These are phyloP conservation scores for Drosophila birchii DNA, from an alignment of 2,888 invertebrate species.

Conservation along the genomic window DNA sequence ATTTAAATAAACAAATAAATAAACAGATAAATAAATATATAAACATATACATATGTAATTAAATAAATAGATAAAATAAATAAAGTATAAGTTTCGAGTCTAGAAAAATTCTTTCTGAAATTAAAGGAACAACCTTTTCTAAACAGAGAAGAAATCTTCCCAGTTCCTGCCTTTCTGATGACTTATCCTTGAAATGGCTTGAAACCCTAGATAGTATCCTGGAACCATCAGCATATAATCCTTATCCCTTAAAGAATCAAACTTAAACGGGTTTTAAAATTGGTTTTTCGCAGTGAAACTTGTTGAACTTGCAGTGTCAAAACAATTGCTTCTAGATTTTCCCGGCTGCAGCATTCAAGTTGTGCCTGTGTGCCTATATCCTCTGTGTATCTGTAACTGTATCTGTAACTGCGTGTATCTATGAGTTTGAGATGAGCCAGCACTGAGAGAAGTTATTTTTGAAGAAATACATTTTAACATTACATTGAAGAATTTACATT, in stretches of 20 bases:
- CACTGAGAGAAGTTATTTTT: slow-evolving; percentile 14
- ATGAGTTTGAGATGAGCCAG: not conserved
- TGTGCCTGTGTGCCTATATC: not conserved
- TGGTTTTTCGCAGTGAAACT: slow-evolving; percentile 12
- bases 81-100: not conserved
- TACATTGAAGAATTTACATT: too few relatives aligned
- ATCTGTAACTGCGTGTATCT: slow-evolving; percentile 8
- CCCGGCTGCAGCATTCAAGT: not conserved
- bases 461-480: too few relatives aligned
- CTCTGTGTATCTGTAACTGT: too few relatives aligned
- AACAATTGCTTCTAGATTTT: slow-evolving; percentile 17
- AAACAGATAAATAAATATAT: not conserved
- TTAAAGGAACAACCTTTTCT: not conserved
- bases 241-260: not conserved
- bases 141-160: not conserved
- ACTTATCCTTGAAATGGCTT: too few relatives aligned
- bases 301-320: slow-evolving; percentile 25
- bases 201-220: not conserved
- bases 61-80: not conserved
- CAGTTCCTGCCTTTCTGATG: not conserved
- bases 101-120: not conserved
- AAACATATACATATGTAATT: too few relatives aligned
- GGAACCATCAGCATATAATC: not conserved
- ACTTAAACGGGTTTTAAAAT: not conserved
- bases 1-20: not conserved